A percentile compares a stretch with the other conserved stretches of the same genome.
Evolutionary conservation across 1,140 invertebrate genomes (phyloP).

Genomic region (Heliconius eleuchia): DNA sequence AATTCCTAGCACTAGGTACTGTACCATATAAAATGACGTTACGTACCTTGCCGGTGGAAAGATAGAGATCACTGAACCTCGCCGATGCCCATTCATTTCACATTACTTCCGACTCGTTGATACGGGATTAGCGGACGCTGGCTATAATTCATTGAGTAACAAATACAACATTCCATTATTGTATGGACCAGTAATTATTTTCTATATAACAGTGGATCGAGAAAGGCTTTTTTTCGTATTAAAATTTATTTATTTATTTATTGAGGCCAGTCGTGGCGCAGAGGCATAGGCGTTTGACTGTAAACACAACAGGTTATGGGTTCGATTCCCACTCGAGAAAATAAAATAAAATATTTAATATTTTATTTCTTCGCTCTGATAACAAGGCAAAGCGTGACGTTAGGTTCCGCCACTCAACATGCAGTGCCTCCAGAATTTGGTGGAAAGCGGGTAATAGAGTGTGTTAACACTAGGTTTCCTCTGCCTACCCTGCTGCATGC

Average conservation of each 20-base stretch:
- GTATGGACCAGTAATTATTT: slow-evolving; percentile 6
- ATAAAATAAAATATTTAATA: too few species aligned
- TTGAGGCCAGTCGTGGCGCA: too few species aligned
- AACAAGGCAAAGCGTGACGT: too few species aligned
- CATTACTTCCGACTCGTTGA: slow-evolving; percentile 48
- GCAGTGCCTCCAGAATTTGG: too few species aligned
- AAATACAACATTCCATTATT: slow-evolving; percentile 23
- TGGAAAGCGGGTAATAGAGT: too few species aligned
- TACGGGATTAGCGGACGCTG: slow-evolving; percentile 39
- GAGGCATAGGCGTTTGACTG: too few species aligned
- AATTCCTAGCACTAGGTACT: slow-evolving; percentile 3
- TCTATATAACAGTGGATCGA: not conserved
- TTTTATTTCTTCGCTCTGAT: too few species aligned
- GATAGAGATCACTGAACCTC: slow-evolving; percentile 55
- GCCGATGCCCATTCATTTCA: slow-evolving; percentile 51
- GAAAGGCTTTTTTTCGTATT: not conserved
- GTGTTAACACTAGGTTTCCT: too few species aligned
- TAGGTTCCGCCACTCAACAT: too few species aligned
- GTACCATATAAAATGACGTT: slow-evolving; percentile 22
- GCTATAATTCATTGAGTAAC: slow-evolving; percentile 32
- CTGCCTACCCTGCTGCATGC: too few species aligned
- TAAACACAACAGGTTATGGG: too few species aligned
- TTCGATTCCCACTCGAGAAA: too few species aligned
- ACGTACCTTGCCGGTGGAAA: slow-evolving; percentile 26
- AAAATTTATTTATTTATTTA: not conserved